phyloP scores from a whole-genome alignment of 2,888 invertebrate genomes.

The Ptychoptera albimana region DNA sequence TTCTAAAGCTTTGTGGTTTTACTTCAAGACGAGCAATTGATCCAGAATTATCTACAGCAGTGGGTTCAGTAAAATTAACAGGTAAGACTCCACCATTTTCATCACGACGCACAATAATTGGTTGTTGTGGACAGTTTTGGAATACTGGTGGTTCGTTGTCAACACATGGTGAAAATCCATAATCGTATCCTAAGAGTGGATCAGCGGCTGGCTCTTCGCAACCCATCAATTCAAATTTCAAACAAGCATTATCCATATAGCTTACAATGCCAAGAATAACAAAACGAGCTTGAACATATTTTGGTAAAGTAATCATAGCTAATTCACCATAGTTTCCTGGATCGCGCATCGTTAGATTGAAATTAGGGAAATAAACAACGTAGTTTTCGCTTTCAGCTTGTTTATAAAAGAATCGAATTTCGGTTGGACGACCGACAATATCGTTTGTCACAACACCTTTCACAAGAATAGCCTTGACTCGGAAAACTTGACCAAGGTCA shows the following conservation, averaged over 20 bases:
- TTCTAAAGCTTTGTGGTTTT: constrained; percentile 79
- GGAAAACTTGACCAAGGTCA: constrained; percentile 81
- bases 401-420: constrained; percentile 94
- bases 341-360: constrained; percentile 84
- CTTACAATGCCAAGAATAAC: constrained; percentile 91
- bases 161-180: constrained; percentile 85
- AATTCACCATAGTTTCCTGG: constrained; percentile 95
- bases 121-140: constrained; percentile 89
- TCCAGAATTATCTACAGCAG: constrained; percentile 89
- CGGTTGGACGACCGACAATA: constrained; percentile 88
- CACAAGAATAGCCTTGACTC: constrained; percentile 82
- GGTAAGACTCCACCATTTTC: constrained; percentile 77
- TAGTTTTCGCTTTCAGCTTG: constrained; percentile 87
- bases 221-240: constrained; percentile 92
- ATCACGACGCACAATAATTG: constrained; percentile 77
- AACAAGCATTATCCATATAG: constrained; percentile 91
- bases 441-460: constrained; percentile 92
- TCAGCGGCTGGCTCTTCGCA: constrained; percentile 76
- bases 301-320: constrained; percentile 88
- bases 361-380: constrained; percentile 93
- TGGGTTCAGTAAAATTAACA: constrained; percentile 85
- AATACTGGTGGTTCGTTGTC: constrained; percentile 93
- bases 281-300: constrained; percentile 85
- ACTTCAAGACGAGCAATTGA: constrained; percentile 86
- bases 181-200: constrained; percentile 80